These are phyloP conservation scores for Micromys minutus DNA, from an alignment of 2,113 vertebrate species.

Conservation along the genomic window DNA sequence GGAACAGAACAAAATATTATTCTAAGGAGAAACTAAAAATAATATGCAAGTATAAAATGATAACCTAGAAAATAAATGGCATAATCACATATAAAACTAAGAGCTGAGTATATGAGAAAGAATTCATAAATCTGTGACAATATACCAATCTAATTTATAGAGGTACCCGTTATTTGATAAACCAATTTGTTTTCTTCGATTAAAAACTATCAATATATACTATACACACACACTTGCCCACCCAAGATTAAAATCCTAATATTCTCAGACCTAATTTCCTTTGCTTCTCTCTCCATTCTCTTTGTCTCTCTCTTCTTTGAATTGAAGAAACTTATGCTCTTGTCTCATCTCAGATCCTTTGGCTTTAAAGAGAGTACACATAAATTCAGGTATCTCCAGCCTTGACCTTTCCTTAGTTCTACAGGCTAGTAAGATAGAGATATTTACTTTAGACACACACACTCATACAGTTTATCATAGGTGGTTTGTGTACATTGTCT, in stretches of 20 bases:
- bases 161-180: not conserved
- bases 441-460: not conserved
- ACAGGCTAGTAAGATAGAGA: not conserved
- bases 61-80: constrained; percentile 18
- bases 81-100: constrained; percentile 49
- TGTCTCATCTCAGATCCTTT: not conserved
- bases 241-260: not conserved
- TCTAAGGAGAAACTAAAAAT: constrained; percentile 42
- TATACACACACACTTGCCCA: not conserved
- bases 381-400: not conserved
- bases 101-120: constrained; percentile 8
- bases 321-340: not conserved
- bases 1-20: constrained; percentile 40
- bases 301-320: not conserved
- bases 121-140: not conserved
- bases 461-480: not conserved
- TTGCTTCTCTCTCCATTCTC: not conserved
- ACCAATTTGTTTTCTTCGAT: not conserved
- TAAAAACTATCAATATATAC: not conserved
- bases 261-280: not conserved
- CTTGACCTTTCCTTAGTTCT: not conserved
- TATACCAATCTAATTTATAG: not conserved
- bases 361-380: not conserved
- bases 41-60: constrained; percentile 22
- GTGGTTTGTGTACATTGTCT: not conserved